Evolutionary conservation across 2,888 invertebrate genomes (phyloP).

Genomic region (Brachypterus glaber): DNA sequence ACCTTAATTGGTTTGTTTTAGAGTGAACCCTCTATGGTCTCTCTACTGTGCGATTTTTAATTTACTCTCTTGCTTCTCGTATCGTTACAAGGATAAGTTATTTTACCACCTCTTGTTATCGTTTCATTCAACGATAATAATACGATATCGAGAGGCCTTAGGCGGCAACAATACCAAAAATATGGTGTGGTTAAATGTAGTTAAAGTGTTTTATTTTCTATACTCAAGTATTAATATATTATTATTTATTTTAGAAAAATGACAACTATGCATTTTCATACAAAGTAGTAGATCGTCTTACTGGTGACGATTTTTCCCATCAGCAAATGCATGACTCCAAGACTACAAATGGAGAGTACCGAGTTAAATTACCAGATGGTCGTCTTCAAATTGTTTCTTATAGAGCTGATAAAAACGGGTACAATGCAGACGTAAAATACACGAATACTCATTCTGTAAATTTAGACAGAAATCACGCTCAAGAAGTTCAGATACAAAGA

Average conservation of each 20-base stretch:
- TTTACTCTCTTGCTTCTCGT: no score
- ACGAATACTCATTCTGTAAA: constrained; percentile 23
- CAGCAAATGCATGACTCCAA: constrained; percentile 52
- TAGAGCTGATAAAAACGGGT: constrained; percentile 57
- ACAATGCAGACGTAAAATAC: constrained; percentile 57
- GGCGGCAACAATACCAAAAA: no score
- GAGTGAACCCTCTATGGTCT: no score
- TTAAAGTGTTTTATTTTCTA: no score
- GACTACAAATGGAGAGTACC: constrained; percentile 57
- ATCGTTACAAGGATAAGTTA: no score
- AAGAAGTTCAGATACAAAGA: constrained; percentile 14
- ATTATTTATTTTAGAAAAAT: constrained; percentile 1
- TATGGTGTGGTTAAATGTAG: no score
- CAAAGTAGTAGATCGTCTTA: constrained; percentile 50
- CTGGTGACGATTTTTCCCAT: constrained; percentile 61
- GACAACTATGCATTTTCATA: constrained; percentile 55
- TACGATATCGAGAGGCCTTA: no score
- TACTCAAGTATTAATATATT: no score
- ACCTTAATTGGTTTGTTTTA: no score
- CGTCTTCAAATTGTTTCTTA: constrained; percentile 48
- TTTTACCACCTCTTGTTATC: no score
- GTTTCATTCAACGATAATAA: no score
- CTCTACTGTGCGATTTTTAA: no score
- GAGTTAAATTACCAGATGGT: constrained; percentile 59
- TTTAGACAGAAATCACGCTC: constrained; percentile 6